A percentile compares a stretch with the other conserved stretches of the same genome.
Evolutionary conservation across 2,113 vertebrate genomes (phyloP).

Genomic region (Nesogale talazaci): DNA sequence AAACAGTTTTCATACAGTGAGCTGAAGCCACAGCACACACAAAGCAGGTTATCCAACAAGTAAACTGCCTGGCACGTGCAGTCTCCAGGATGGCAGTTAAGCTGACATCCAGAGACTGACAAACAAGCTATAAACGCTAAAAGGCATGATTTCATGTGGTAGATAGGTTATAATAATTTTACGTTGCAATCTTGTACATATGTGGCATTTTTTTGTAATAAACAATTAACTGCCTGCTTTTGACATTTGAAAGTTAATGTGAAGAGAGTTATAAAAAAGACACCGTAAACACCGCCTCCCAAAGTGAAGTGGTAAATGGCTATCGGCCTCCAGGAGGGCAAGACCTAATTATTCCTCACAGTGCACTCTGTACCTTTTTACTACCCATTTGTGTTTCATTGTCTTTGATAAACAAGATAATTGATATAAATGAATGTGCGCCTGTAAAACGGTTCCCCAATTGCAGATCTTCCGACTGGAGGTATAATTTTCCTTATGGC

Average conservation of each 20-base stretch:
- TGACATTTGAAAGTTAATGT: constrained; percentile 75
- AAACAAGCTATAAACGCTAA: constrained; percentile 82
- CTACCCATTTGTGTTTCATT: constrained; percentile 71
- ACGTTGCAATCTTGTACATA: constrained; percentile 66
- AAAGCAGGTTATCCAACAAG: constrained; percentile 62
- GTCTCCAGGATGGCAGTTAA: constrained; percentile 68
- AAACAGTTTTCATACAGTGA: constrained; percentile 63
- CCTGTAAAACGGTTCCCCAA: constrained; percentile 70
- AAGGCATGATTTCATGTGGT: constrained; percentile 66
- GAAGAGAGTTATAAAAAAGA: constrained; percentile 56
- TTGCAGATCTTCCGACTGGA: constrained; percentile 61
- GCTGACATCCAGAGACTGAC: constrained; percentile 68
- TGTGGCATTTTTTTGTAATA: constrained; percentile 77
- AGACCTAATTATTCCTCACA: constrained; percentile 70
- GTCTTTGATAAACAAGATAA: constrained; percentile 80
- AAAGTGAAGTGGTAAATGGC: constrained; percentile 38
- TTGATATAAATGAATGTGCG: constrained; percentile 80
- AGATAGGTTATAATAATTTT: constrained; percentile 78
- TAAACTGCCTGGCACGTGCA: neutral
- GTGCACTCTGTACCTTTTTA: constrained; percentile 69
- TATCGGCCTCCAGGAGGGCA: constrained; percentile 33
- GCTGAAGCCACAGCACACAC: constrained; percentile 63
- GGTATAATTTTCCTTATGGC: constrained; percentile 79
- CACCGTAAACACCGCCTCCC: constrained; percentile 10
- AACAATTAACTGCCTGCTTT: constrained; percentile 74